Percentiles rank a stretch among this genome's conserved stretches.
Evolutionary conservation across 2,797 vertebrate species (phyloP).

Genomic region (Sebastes kiyomatsui): DNA sequence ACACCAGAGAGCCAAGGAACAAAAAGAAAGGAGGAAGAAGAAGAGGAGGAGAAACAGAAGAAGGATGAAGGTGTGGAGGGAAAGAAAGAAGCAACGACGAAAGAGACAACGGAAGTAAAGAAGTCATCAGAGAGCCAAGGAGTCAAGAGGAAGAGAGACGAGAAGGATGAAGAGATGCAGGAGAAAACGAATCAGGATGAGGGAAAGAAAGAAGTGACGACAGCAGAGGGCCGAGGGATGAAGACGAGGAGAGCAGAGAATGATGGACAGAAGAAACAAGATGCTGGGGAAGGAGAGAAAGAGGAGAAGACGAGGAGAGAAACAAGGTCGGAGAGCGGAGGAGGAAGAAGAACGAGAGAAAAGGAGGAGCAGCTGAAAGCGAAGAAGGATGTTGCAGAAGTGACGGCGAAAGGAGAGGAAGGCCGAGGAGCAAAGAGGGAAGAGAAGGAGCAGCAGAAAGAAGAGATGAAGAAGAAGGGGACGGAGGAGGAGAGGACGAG

Average conservation of each 20-base stretch:
- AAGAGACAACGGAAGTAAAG: background rate
- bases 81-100: background rate
- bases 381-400: background rate
- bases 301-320: background rate
- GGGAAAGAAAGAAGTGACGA: background rate
- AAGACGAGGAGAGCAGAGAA: slow-evolving; percentile 7
- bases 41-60: background rate
- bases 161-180: background rate
- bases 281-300: background rate
- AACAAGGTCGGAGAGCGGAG: no score
- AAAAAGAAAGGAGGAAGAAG: background rate
- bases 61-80: background rate
- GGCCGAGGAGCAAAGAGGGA: background rate
- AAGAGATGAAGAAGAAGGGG: background rate
- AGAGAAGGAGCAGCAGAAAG: background rate
- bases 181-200: background rate
- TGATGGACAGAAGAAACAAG: background rate
- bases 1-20: background rate
- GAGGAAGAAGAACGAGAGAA: background rate
- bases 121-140: background rate
- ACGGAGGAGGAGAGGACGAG: background rate
- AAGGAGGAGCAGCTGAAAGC: background rate
- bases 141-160: background rate
- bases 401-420: background rate
- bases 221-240: background rate